phyloP scores from a whole-genome alignment of 2,888 invertebrate genomes.

The Dichetophora obliterata region DNA sequence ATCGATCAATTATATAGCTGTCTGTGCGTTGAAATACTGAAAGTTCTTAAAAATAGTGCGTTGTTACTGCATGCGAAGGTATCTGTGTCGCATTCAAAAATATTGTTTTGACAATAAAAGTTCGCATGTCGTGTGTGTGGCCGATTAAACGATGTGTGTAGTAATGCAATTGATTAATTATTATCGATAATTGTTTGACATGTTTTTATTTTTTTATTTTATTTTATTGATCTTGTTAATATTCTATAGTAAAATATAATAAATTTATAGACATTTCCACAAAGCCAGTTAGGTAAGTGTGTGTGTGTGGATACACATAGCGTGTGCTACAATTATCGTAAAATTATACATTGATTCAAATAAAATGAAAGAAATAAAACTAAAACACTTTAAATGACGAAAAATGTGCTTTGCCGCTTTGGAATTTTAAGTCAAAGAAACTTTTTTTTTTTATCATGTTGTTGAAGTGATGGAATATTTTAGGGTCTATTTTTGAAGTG shows the following conservation, averaged over 20 bases:
- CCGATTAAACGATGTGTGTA: neutral
- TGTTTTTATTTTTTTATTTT: too few species aligned
- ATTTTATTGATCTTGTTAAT: slow-evolving; percentile 29
- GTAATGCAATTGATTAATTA: slow-evolving; percentile 3
- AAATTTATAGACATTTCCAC: too few species aligned
- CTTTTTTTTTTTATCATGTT: too few species aligned
- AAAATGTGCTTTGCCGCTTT: too few species aligned
- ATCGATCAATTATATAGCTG: neutral
- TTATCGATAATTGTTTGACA: slow-evolving; percentile 26
- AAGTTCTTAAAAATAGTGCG: too few species aligned
- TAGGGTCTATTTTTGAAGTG: too few species aligned
- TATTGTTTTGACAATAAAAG: neutral
- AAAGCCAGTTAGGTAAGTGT: too few species aligned
- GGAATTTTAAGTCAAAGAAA: too few species aligned
- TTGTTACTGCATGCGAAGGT: neutral
- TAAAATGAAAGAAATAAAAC: too few species aligned
- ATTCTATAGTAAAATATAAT: neutral
- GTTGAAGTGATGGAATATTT: too few species aligned
- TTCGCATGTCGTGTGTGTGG: slow-evolving; percentile 11
- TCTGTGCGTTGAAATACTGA: neutral
- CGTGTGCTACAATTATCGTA: slow-evolving; percentile 25
- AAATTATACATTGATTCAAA: neutral
- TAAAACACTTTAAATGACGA: too few species aligned
- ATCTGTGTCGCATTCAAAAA: neutral
- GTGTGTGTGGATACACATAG: slow-evolving; percentile 17